phyloP scores from a whole-genome alignment of 1,140 invertebrate species.

The Subanguina moxae region DNA sequence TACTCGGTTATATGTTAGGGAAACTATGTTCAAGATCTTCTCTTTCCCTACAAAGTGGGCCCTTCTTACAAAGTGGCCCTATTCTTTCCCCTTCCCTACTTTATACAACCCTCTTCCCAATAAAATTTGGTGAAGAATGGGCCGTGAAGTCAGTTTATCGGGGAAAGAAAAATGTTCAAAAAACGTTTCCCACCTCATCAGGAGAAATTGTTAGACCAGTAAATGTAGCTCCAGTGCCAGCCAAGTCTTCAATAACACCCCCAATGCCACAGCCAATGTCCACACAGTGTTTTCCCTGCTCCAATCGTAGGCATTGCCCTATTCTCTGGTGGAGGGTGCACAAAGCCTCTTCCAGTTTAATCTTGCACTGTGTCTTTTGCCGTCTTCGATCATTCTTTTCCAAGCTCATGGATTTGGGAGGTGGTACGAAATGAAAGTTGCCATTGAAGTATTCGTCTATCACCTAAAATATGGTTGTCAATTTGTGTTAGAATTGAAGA shows the following conservation, averaged over 20 bases:
- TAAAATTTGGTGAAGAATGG: too few species aligned
- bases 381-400: not conserved
- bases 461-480: constrained; percentile 13
- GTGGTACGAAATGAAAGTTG: constrained; percentile 59
- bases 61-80: too few species aligned
- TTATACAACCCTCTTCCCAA: too few species aligned
- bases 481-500: not conserved
- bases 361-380: not conserved
- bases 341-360: constrained; percentile 41
- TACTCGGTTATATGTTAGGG: too few species aligned
- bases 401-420: constrained; percentile 3
- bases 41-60: too few species aligned
- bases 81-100: too few species aligned
- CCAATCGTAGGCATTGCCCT: constrained; percentile 48
- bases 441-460: constrained; percentile 58
- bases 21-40: too few species aligned
- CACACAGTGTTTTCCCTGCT: constrained; percentile 37
- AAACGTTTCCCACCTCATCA: constrained; percentile 42
- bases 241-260: constrained; percentile 50
- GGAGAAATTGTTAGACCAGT: constrained; percentile 57
- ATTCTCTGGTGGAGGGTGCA: constrained; percentile 42
- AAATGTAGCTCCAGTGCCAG: constrained; percentile 44
- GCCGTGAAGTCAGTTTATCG: too few species aligned
- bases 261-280: constrained; percentile 59
- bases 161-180: not conserved